phyloP scores from a whole-genome alignment of 1,140 invertebrate genomes.

The Drosophila insularis region DNA sequence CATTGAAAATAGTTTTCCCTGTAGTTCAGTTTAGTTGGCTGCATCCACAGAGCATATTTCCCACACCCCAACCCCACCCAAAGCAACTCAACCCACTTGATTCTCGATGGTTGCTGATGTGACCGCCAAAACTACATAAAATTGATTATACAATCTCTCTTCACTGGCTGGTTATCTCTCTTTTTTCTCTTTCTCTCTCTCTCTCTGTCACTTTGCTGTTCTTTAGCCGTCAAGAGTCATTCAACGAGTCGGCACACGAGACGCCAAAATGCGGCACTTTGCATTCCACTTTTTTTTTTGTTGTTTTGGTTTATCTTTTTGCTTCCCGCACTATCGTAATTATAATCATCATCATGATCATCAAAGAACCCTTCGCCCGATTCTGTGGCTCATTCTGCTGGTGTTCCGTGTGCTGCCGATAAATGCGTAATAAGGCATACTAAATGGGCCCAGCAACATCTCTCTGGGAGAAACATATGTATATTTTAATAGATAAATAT shows the following conservation, averaged over 20 bases:
- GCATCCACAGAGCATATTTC: constrained; percentile 8
- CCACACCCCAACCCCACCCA: background rate
- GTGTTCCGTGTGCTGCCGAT: constrained; percentile 39
- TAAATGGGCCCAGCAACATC: background rate
- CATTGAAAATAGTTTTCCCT: background rate
- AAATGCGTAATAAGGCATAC: constrained; percentile 16
- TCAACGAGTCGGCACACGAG: constrained; percentile 55
- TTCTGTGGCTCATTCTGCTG: constrained; percentile 5
- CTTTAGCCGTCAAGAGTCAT: background rate
- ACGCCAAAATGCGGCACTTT: constrained; percentile 49
- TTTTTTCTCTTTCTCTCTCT: background rate
- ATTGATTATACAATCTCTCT: constrained; percentile 49
- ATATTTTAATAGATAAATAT: constrained; percentile 44
- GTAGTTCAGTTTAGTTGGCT: background rate
- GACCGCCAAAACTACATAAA: constrained; percentile 18
- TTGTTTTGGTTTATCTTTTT: constrained; percentile 6
- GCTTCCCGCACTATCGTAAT: background rate
- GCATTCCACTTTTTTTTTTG: background rate
- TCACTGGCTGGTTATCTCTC: constrained; percentile 38
- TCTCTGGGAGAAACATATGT: constrained; percentile 16
- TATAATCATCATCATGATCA: background rate
- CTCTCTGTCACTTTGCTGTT: background rate
- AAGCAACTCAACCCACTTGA: background rate
- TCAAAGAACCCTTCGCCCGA: background rate
- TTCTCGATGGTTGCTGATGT: constrained; percentile 2